Conservation (phyloP, 2,797 vertebrate species). For the Coregonus ussuriensis region DNA sequence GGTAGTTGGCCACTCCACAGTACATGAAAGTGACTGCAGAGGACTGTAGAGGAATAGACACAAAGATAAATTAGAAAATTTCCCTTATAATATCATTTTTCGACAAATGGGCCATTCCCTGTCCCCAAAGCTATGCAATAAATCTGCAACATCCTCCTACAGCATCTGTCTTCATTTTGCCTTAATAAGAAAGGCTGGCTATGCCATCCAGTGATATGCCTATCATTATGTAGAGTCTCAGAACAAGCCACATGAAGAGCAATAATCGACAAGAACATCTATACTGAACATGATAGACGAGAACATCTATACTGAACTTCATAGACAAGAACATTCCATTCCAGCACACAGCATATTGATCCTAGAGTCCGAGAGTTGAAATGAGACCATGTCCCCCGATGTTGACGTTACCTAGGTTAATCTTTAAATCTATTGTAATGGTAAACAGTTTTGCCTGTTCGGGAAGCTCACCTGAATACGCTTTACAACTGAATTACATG, state of each 20-base stretch:
- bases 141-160: slow-evolving; percentile 39
- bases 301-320: too few relatives aligned
- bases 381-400: background rate
- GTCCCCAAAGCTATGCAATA: slow-evolving; percentile 57
- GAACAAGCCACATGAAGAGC: slow-evolving; percentile 4
- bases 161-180: slow-evolving; percentile 63
- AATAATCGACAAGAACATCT: slow-evolving; percentile 37
- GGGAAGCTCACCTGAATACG: background rate
- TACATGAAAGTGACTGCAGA: slow-evolving; percentile 8
- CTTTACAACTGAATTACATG: background rate
- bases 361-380: background rate
- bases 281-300: background rate
- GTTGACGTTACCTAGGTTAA: background rate
- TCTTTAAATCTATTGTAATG: background rate
- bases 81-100: slow-evolving; percentile 60
- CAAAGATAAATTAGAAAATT: slow-evolving; percentile 62
- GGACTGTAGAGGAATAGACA: slow-evolving; percentile 6
- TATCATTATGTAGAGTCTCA: slow-evolving; percentile 45
- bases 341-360: slow-evolving; percentile 10
- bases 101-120: slow-evolving; percentile 60
- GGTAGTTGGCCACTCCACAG: background rate
- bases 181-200: slow-evolving; percentile 45
- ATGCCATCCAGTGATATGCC: slow-evolving; percentile 46
- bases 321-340: background rate
- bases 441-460: background rate